These are phyloP conservation scores for Ctenosaura bakeri DNA, from an alignment of 2,797 vertebrate genomes.

Conservation along the genomic window DNA sequence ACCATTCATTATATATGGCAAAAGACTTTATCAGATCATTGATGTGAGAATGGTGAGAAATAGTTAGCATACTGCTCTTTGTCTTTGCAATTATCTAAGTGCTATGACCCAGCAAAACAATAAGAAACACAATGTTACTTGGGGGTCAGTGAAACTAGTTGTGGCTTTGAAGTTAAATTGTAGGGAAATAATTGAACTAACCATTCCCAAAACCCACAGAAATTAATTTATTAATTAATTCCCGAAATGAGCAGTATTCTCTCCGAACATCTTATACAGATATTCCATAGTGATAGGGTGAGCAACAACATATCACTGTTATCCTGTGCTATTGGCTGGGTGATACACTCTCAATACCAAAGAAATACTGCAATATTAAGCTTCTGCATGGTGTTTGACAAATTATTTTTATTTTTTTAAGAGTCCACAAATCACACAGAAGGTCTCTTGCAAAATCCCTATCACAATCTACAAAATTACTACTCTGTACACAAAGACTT, in stretches of 20 bases:
- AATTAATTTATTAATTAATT: too few species aligned
- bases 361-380: neutral
- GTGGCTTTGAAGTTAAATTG: neutral
- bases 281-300: neutral
- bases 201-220: neutral
- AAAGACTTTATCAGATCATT: constrained; percentile 45
- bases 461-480: neutral
- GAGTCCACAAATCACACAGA: neutral
- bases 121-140: constrained; percentile 32
- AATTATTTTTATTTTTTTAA: neutral
- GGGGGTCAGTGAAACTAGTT: constrained; percentile 15
- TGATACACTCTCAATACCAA: constrained; percentile 24
- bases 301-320: neutral
- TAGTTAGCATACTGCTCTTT: constrained; percentile 45
- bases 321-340: neutral
- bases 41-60: constrained; percentile 56
- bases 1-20: constrained; percentile 67
- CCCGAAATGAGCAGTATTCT: neutral
- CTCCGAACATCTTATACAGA: neutral
- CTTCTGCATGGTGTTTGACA: neutral
- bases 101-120: constrained; percentile 20
- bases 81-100: constrained; percentile 51
- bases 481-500: neutral
- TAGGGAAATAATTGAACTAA: neutral
- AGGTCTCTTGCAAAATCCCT: constrained; percentile 10